These are phyloP conservation scores for Eucera pruinosa DNA, from an alignment of 2,888 invertebrate species.

Conservation along the genomic window DNA sequence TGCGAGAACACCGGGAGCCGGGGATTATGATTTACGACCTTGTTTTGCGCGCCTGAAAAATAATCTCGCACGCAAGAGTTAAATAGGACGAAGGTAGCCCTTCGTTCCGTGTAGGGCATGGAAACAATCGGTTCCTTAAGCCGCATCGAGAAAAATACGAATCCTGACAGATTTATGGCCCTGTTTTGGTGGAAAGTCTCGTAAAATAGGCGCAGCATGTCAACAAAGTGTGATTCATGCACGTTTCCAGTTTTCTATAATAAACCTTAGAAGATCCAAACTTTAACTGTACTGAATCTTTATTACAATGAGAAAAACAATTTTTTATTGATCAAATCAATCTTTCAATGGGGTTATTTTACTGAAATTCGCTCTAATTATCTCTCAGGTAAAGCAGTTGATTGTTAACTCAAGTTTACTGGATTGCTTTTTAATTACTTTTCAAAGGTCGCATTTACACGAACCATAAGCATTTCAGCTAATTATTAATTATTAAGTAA, in stretches of 20 bases:
- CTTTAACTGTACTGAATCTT: neutral
- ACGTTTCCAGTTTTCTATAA: neutral
- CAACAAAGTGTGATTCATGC: constrained; percentile 42
- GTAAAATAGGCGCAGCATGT: neutral
- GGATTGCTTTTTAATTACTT: too few species aligned
- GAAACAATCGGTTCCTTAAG: constrained; percentile 21
- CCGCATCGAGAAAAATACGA: constrained; percentile 3
- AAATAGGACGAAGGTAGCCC: neutral
- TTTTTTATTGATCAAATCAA: neutral
- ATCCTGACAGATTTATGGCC: constrained; percentile 63
- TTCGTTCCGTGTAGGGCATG: neutral
- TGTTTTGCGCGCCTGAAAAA: constrained; percentile 30
- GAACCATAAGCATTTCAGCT: too few species aligned
- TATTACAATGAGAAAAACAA: neutral
- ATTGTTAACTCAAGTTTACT: too few species aligned
- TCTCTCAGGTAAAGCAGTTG: too few species aligned
- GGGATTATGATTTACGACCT: constrained; percentile 33
- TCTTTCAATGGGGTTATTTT: neutral
- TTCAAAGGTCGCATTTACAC: too few species aligned
- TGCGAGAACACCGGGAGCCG: neutral
- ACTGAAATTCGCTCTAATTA: too few species aligned
- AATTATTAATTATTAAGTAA: neutral
- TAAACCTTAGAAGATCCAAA: neutral
- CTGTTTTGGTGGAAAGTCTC: constrained; percentile 63
- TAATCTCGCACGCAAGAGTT: neutral